These are phyloP conservation scores for Petrocephalus zakoni DNA, from an alignment of 2,113 vertebrate species.

Conservation along the genomic window DNA sequence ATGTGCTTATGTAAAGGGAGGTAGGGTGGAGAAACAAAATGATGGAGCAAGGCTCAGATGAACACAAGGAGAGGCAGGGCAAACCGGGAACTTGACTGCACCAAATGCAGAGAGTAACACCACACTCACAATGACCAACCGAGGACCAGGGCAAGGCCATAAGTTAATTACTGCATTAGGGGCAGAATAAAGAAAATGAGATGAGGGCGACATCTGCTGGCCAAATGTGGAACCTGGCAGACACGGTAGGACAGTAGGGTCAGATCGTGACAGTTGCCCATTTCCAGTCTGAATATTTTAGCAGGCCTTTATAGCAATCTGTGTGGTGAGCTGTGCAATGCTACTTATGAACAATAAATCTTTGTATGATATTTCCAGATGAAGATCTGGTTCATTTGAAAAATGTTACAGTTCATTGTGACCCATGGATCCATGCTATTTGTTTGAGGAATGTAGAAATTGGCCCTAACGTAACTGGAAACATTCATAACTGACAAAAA, in stretches of 20 bases:
- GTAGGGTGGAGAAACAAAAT: background rate
- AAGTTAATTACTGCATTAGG: background rate
- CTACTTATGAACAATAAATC: background rate
- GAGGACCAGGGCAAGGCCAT: background rate
- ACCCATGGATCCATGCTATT: background rate
- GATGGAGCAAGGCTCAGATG: background rate
- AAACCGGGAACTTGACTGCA: background rate
- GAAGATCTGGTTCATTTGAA: background rate
- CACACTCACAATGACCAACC: background rate
- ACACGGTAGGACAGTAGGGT: background rate
- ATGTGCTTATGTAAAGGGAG: no score
- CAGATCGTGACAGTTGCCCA: background rate
- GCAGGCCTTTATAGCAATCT: background rate
- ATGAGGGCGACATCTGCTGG: background rate
- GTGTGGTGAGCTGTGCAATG: background rate
- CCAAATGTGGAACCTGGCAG: background rate
- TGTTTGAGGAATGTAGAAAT: slow-evolving; percentile 4
- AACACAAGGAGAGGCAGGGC: background rate
- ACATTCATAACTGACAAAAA: background rate
- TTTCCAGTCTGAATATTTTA: background rate
- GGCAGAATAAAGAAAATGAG: background rate
- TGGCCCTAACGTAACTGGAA: background rate
- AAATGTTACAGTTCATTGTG: background rate
- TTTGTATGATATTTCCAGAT: background rate
- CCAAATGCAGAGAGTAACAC: background rate